Evolutionary conservation across 1,140 invertebrate species (phyloP).

Genomic region (Vanessa tameamea): DNA sequence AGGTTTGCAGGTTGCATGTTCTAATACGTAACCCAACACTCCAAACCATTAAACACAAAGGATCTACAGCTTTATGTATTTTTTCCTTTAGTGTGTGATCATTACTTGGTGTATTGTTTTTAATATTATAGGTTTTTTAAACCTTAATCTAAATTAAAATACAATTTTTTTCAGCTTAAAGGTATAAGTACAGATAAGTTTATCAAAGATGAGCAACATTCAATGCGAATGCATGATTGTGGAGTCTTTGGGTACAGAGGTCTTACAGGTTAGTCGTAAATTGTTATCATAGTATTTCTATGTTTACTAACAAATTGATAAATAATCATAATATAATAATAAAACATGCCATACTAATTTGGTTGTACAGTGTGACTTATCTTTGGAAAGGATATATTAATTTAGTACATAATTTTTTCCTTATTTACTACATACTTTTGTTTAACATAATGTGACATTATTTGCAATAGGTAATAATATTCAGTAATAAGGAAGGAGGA

Average conservation of each 20-base stretch:
- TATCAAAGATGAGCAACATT: conserved; percentile 79
- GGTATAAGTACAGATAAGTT: conserved; percentile 79
- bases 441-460: not conserved
- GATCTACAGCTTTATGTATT: no score
- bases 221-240: conserved; percentile 79
- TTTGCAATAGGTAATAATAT: not conserved
- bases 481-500: conserved; percentile 9
- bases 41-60: no score
- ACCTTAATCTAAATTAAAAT: no score
- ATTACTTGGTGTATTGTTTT: no score
- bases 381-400: not conserved
- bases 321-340: not conserved
- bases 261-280: conserved; percentile 67
- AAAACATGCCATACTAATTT: no score
- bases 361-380: not conserved
- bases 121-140: no score
- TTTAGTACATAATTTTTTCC: conserved; percentile 1
- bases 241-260: conserved; percentile 79
- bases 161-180: conserved; percentile 60
- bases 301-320: conserved; percentile 11
- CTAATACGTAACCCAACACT: no score
- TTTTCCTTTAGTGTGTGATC: no score
- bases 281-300: not conserved
- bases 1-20: no score
- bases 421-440: not conserved